Evolutionary conservation across 2,113 vertebrate genomes (phyloP).

Genomic region (Scomber scombrus): DNA sequence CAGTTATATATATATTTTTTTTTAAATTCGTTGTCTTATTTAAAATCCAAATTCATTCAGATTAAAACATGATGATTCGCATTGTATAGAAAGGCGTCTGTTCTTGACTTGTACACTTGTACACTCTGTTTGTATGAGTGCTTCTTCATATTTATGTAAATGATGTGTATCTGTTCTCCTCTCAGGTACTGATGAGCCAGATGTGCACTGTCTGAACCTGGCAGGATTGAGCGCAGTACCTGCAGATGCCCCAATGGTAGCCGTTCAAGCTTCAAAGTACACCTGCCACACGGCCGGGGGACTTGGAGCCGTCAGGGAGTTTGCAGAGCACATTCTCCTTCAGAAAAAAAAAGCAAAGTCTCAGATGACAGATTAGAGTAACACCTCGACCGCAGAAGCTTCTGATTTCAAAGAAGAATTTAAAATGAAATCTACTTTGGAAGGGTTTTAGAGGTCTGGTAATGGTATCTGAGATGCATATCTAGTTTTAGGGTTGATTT

Average conservation of each 20-base stretch:
- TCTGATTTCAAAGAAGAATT: background rate
- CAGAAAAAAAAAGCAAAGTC: slow-evolving; percentile 84
- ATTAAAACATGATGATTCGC: too few species aligned
- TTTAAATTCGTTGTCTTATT: too few species aligned
- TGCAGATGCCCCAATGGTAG: slow-evolving; percentile 80
- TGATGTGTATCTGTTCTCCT: background rate
- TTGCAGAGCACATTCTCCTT: slow-evolving; percentile 89
- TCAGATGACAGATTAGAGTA: slow-evolving; percentile 37
- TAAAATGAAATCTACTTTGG: too few species aligned
- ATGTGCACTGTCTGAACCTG: slow-evolving; percentile 89
- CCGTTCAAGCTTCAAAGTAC: slow-evolving; percentile 87
- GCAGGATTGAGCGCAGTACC: slow-evolving; percentile 89
- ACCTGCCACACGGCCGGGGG: slow-evolving; percentile 86
- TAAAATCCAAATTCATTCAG: too few species aligned
- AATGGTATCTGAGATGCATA: too few species aligned
- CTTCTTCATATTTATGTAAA: too few species aligned
- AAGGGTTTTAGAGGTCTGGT: too few species aligned
- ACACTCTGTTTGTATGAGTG: too few species aligned
- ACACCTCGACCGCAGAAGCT: slow-evolving; percentile 40
- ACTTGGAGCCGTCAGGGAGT: slow-evolving; percentile 89
- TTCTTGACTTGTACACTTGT: too few species aligned
- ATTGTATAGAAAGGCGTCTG: too few species aligned
- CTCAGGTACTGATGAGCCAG: slow-evolving; percentile 88
- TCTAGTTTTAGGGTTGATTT: too few species aligned
- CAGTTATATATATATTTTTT: too few species aligned